phyloP scores from a whole-genome alignment of 2,797 vertebrate genomes.

The Anguilla obscura region DNA sequence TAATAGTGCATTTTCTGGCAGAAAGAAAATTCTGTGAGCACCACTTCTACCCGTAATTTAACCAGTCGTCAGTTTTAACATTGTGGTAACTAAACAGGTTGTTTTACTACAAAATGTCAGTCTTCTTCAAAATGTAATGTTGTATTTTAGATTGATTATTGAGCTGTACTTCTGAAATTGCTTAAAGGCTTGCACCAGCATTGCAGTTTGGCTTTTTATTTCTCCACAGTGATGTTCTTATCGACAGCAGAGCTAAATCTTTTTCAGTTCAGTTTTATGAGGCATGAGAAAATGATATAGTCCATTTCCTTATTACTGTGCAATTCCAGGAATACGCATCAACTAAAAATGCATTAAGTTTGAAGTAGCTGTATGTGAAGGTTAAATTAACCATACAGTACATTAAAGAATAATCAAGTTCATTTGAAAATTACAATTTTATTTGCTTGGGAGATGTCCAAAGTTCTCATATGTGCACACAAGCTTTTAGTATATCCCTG shows the following conservation, averaged over 20 bases:
- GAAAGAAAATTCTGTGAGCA: background rate
- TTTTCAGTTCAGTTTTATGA: background rate
- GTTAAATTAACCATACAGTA: constrained; percentile 1
- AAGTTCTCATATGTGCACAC: background rate
- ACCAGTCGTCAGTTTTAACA: background rate
- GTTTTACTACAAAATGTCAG: background rate
- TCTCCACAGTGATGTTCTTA: background rate
- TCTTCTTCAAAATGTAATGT: background rate
- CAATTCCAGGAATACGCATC: constrained; percentile 10
- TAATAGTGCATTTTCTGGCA: background rate
- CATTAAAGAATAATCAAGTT: background rate
- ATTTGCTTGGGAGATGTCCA: background rate
- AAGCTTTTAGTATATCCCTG: background rate
- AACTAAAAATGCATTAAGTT: background rate
- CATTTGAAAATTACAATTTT: background rate
- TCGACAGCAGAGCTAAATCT: background rate
- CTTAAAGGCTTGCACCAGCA: background rate
- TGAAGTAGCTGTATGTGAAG: background rate
- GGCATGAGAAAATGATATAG: background rate
- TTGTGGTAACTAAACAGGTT: background rate
- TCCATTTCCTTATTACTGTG: background rate
- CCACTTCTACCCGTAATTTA: background rate
- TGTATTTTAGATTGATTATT: background rate
- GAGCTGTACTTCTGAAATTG: background rate
- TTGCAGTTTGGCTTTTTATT: background rate